Evolutionary conservation across 2,113 vertebrate species (phyloP).

Genomic region (Peromyscus maniculatus): DNA sequence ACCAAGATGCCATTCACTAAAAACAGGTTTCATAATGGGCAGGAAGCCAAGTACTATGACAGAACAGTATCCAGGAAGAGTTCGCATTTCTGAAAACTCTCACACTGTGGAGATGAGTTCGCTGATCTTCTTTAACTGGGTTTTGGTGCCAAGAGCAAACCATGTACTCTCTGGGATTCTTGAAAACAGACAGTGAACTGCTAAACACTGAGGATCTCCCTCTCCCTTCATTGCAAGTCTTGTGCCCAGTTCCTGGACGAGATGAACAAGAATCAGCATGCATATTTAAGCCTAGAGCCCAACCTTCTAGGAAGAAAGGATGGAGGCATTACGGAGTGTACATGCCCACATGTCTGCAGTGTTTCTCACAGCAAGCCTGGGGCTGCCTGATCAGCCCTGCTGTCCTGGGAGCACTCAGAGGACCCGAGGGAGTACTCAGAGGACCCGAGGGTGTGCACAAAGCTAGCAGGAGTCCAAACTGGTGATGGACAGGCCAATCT

Average conservation of each 20-base stretch:
- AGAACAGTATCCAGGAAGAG: constrained; percentile 69
- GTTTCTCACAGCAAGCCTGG: too few species aligned
- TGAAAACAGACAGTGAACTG: background rate
- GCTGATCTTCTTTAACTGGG: constrained; percentile 52
- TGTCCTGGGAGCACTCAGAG: accelerated
- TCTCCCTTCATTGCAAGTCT: constrained; percentile 32
- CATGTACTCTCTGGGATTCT: constrained; percentile 63
- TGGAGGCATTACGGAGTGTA: accelerated
- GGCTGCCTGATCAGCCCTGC: background rate
- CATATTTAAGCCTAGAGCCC: background rate
- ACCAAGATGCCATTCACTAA: constrained; percentile 38
- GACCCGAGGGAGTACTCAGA: background rate
- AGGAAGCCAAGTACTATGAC: background rate
- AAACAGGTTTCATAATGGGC: constrained; percentile 57
- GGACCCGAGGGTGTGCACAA: background rate
- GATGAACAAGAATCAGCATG: background rate
- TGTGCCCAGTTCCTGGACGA: background rate
- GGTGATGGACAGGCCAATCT: too few species aligned
- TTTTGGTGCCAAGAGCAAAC: constrained; percentile 54
- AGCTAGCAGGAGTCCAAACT: accelerated
- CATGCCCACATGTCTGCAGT: accelerated
- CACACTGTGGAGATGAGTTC: constrained; percentile 62
- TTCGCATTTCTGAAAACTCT: constrained; percentile 54
- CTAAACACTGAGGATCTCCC: constrained; percentile 31
- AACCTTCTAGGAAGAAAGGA: background rate